phyloP scores from a whole-genome alignment of 1,140 invertebrate species.

The Stegodyphus dumicola region DNA sequence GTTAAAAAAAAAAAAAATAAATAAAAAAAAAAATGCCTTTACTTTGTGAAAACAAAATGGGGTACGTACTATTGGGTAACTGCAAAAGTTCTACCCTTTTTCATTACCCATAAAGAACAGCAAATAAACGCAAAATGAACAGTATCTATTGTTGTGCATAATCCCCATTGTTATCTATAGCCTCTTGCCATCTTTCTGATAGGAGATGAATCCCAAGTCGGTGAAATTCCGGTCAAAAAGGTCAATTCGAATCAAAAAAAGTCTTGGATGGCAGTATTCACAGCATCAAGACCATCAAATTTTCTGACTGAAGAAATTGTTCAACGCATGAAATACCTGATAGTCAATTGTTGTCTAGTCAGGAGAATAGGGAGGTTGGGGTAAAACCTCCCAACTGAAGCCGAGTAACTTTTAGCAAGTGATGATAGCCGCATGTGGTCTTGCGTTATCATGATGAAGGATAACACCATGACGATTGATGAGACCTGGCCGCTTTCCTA shows the following conservation, averaged over 20 bases:
- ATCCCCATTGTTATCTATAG: slow-evolving; percentile 3
- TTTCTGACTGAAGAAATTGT: slow-evolving; percentile 8
- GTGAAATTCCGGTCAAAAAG: neutral
- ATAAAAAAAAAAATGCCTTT: too few relatives aligned
- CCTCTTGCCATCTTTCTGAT: slow-evolving; percentile 2
- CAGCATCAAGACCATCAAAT: slow-evolving; percentile 9
- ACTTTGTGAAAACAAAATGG: too few relatives aligned
- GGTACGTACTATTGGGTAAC: slow-evolving; percentile 1
- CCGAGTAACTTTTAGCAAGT: neutral
- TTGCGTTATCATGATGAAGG: slow-evolving; percentile 2
- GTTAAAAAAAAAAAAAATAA: too few relatives aligned
- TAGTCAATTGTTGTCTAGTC: neutral
- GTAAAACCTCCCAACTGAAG: neutral
- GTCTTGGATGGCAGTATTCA: slow-evolving; percentile 3
- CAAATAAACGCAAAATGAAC: slow-evolving; percentile 3
- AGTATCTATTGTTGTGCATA: neutral
- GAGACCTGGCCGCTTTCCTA: slow-evolving; percentile 4
- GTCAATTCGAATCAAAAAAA: slow-evolving; percentile 1
- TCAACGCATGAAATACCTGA: neutral
- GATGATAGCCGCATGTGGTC: neutral
- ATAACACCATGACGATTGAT: slow-evolving; percentile 4
- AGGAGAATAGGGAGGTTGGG: slow-evolving; percentile 1
- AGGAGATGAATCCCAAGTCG: neutral
- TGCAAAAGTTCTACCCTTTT: slow-evolving; percentile 4
- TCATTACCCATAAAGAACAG: neutral